Percentiles rank a stretch among this genome's conserved stretches.
phyloP scores from a whole-genome alignment of 2,113 vertebrate species.

The Hemichromis elongatus region DNA sequence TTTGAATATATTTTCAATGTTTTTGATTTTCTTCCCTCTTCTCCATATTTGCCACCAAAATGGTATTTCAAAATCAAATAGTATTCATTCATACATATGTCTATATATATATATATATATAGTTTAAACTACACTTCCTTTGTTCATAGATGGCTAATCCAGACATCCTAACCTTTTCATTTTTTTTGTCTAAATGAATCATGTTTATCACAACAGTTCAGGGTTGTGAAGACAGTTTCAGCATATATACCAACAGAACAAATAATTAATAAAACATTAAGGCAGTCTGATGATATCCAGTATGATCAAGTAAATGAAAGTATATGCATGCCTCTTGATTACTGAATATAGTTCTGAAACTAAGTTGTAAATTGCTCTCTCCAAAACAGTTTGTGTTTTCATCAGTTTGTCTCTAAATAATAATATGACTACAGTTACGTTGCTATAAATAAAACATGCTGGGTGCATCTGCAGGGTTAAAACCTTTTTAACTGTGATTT shows the following conservation, averaged over 20 bases:
- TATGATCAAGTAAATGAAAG: neutral
- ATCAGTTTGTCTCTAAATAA: neutral
- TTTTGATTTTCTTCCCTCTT: neutral
- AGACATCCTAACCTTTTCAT: neutral
- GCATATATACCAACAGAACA: neutral
- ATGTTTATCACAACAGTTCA: neutral
- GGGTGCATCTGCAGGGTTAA: neutral
- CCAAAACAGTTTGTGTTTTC: neutral
- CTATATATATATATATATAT: neutral
- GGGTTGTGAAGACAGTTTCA: neutral
- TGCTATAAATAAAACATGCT: neutral
- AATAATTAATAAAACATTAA: neutral
- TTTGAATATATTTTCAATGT: neutral
- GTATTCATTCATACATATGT: neutral
- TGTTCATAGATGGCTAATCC: neutral
- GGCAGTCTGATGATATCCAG: neutral
- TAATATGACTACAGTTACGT: neutral
- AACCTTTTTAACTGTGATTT: neutral
- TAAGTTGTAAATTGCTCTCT: neutral
- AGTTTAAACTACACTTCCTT: neutral
- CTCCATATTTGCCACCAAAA: neutral
- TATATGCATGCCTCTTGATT: neutral
- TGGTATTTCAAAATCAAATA: neutral
- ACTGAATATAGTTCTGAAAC: neutral
- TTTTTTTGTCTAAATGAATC: neutral